Evolutionary conservation across 2,113 vertebrate genomes (phyloP).

Genomic region (Canis aureus): DNA sequence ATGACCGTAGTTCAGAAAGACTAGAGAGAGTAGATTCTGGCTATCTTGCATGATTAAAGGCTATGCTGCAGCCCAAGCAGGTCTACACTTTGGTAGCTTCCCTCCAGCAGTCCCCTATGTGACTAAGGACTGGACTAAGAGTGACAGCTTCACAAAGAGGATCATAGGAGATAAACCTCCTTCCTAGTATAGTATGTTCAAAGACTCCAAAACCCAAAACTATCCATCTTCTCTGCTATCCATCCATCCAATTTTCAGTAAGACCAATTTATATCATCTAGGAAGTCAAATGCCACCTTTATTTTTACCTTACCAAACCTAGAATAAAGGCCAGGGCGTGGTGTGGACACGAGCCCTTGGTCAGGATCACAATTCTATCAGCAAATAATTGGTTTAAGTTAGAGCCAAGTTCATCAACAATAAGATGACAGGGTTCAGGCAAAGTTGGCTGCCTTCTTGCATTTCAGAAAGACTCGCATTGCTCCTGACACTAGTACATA

Average conservation of each 20-base stretch:
- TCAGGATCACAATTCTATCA: conserved; percentile 62
- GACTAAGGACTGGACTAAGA: conserved; percentile 51
- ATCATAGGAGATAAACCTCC: conserved; percentile 30
- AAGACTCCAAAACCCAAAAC: conserved; percentile 57
- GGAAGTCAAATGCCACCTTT: conserved; percentile 53
- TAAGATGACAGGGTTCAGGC: conserved; percentile 39
- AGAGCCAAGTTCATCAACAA: conserved; percentile 61
- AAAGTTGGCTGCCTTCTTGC: background rate
- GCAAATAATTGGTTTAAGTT: conserved; percentile 55
- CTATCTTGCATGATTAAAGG: conserved; percentile 75
- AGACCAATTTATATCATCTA: conserved; percentile 30
- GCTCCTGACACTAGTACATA: conserved; percentile 50
- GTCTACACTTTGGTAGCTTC: conserved; percentile 48
- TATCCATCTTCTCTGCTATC: conserved; percentile 4
- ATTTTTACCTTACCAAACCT: conserved; percentile 50
- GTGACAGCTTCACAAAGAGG: conserved; percentile 57
- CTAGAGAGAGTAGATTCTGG: conserved; percentile 73
- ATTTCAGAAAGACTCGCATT: conserved; percentile 51
- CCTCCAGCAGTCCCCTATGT: background rate
- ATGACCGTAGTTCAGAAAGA: conserved; percentile 81
- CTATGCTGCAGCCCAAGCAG: conserved; percentile 62
- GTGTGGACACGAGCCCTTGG: conserved; percentile 27
- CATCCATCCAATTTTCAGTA: conserved; percentile 45
- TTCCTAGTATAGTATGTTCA: background rate
- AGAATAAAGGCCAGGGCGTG: conserved; percentile 42